phyloP scores from a whole-genome alignment of 2,888 invertebrate genomes.

The Scaptomyza cyrtandrae region DNA sequence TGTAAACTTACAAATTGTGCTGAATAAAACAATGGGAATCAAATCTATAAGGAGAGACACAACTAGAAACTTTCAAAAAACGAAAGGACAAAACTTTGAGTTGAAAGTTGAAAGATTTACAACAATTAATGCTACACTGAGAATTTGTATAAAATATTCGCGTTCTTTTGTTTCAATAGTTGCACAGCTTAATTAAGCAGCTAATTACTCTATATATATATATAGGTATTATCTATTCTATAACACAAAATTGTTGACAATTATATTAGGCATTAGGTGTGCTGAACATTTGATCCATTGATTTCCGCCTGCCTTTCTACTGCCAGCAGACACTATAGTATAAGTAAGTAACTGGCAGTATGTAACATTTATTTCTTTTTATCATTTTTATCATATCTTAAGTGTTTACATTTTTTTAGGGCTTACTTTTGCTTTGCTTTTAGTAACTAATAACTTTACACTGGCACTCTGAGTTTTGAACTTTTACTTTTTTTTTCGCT shows the following conservation, averaged over 20 bases:
- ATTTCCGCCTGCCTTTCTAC: conserved; percentile 62
- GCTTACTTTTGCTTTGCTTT: conserved; percentile 43
- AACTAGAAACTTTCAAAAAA: too few species aligned
- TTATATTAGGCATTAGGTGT: too few species aligned
- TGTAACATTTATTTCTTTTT: conserved; percentile 10
- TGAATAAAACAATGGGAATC: too few species aligned
- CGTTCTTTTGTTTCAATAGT: neutral
- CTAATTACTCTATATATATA: conserved; percentile 8
- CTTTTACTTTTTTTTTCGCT: conserved; percentile 6
- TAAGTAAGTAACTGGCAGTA: conserved; percentile 13
- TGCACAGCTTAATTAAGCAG: neutral
- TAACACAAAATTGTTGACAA: too few species aligned
- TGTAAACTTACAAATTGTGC: neutral
- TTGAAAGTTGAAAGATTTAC: neutral
- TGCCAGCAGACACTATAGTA: conserved; percentile 1
- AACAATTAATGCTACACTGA: neutral
- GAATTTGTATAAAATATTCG: conserved; percentile 10
- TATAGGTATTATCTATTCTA: neutral
- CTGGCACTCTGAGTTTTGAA: conserved; percentile 17
- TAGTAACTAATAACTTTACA: conserved; percentile 8
- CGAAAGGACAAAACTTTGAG: neutral
- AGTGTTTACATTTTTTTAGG: neutral
- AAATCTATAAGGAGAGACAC: too few species aligned
- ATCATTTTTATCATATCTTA: neutral
- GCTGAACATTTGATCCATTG: conserved; percentile 47